Evolutionary conservation across 2,797 vertebrate genomes (phyloP), one percentile per base, ranked within the genome.

Genomic region (Periophthalmus magnuspinnatus): DNA sequence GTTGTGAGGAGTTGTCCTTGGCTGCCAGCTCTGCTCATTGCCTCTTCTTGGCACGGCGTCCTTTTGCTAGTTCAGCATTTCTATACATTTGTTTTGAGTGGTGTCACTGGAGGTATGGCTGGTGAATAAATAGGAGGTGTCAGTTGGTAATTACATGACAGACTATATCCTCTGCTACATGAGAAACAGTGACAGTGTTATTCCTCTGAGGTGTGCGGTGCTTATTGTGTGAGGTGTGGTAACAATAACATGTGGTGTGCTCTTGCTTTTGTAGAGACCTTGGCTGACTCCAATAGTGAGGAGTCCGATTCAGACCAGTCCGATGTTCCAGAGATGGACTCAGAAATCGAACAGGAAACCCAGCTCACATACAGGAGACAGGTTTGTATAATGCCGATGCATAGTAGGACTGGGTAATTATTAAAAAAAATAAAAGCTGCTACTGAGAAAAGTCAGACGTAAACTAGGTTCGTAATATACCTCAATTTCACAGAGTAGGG

Each of bases 271-370:
- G 38, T 88, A 99, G 98, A 99, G 90, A 96, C 89, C 83, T 91
- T 99, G 86, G 91, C 93, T 58, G 98, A 99, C 84, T 99, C 98
- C 33, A 96, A 99, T 86, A 99, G 96, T 14, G 97, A 99, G 78
- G 97, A 98, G 79, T 99, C 97, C 0, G 97, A 99, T 92, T 99
- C 97, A 32, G 98, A 99, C 90, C 95, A 97, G 69, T 99, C 98
- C 67, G 98, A 99, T 56, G 95, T 99, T 81, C 97, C 98, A 82
- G 98, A 99, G 92, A 95, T 99, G 93, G 98, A 99, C 90, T 99
- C 97, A 71, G 98, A 99, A 93, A 98, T 99, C 68, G 98, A 99
- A 62, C 98, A 99, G 84, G 98, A 99, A 91, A 97, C 96, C 0
- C 98, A 99, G 90, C 95, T 94, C 70, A 99, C 96, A 0, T 98